These are phyloP conservation scores for Drosophila chauvacae DNA, from an alignment of 1,140 invertebrate genomes.

Conservation along the genomic window DNA sequence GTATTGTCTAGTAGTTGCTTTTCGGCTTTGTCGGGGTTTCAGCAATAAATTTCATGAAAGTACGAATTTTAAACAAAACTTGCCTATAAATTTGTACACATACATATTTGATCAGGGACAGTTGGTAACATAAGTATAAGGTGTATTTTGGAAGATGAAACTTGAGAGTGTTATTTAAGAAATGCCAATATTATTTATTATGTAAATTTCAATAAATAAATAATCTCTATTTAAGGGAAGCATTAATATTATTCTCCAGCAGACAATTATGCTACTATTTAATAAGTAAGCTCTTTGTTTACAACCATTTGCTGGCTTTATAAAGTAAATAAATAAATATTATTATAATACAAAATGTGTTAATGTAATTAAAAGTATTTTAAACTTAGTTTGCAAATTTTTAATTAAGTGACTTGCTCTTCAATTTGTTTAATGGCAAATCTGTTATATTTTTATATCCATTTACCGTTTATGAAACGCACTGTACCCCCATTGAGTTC, in stretches of 20 bases:
- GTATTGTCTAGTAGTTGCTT: conserved; percentile 49
- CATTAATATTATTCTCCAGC: too few relatives aligned
- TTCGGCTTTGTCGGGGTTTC: conserved; percentile 40
- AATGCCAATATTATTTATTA: too few relatives aligned
- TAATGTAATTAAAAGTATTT: not conserved
- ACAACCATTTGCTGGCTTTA: too few relatives aligned
- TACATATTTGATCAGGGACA: conserved; percentile 13
- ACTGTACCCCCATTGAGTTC: conserved; percentile 30
- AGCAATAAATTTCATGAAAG: conserved; percentile 68
- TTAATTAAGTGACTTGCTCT: not conserved
- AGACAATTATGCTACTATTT: too few relatives aligned
- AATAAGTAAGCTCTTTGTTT: too few relatives aligned
- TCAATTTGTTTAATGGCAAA: too few relatives aligned
- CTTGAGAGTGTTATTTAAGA: too few relatives aligned
- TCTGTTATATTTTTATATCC: not conserved
- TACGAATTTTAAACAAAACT: conserved; percentile 67
- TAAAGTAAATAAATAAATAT: too few relatives aligned
- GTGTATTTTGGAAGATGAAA: too few relatives aligned
- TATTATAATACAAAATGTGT: too few relatives aligned
- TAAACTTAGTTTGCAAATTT: not conserved
- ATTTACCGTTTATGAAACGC: not conserved
- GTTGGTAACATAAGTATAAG: conserved; percentile 3
- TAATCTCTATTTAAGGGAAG: not conserved
- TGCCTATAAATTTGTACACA: conserved; percentile 35
- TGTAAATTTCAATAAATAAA: not conserved